Conservation (phyloP, 2,888 invertebrate species). For the Ophion slaviceki region DNA sequence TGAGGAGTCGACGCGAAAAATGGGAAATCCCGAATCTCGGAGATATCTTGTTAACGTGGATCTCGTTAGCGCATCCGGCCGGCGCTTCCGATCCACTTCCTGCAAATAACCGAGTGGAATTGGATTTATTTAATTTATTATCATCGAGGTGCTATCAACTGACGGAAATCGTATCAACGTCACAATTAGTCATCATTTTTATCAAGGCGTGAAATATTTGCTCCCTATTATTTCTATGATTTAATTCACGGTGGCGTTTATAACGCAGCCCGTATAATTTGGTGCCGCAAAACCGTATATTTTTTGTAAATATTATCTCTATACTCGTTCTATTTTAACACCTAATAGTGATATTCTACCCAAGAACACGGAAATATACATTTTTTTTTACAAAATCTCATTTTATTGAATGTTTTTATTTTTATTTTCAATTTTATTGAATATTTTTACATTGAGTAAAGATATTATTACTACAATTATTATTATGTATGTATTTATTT, state of each 20-base stretch:
- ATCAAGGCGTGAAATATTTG: not conserved
- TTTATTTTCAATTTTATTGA: not conserved
- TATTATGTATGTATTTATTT: too few relatives aligned
- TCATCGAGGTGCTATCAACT: not conserved
- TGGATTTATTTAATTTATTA: not conserved
- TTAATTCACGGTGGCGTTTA: not conserved
- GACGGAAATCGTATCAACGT: not conserved
- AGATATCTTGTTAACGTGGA: conserved; percentile 26
- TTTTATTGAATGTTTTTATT: not conserved
- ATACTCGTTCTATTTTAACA: too few relatives aligned
- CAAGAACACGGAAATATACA: too few relatives aligned
- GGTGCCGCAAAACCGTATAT: too few relatives aligned
- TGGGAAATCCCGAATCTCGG: conserved; percentile 50
- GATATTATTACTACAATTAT: too few relatives aligned
- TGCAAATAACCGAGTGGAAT: conserved; percentile 23
- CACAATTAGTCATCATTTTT: not conserved
- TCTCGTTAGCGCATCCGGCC: conserved; percentile 41
- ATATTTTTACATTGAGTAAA: too few relatives aligned
- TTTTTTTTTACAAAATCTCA: too few relatives aligned
- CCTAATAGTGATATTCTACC: too few relatives aligned
- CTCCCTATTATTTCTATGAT: not conserved
- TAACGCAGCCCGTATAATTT: not conserved
- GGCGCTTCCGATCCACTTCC: conserved; percentile 27
- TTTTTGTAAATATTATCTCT: too few relatives aligned
- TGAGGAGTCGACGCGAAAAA: conserved; percentile 54